Conservation (phyloP, 2,797 vertebrate genomes). For the Micromesistius poutassou region DNA sequence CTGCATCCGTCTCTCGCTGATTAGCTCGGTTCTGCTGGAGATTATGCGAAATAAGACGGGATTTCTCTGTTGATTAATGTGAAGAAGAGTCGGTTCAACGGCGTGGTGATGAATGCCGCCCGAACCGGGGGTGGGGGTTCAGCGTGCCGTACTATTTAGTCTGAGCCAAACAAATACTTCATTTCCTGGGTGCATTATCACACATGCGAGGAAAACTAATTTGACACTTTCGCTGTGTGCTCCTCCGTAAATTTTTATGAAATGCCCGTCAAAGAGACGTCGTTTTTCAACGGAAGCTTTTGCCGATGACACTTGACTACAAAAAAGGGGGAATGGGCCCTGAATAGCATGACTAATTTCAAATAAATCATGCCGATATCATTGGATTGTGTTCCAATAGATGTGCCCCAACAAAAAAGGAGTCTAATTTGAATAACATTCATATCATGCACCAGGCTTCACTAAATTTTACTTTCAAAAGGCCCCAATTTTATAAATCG, state of each 20-base stretch:
- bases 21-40: slow-evolving; percentile 1
- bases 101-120: not conserved
- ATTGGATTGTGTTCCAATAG: not conserved
- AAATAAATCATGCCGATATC: not conserved
- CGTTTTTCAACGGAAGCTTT: not conserved
- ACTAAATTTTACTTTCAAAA: not conserved
- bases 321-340: not conserved
- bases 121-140: not conserved
- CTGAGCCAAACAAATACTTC: slow-evolving; percentile 50
- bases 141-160: slow-evolving; percentile 20
- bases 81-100: not conserved
- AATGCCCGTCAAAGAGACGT: not conserved
- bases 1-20: not conserved
- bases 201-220: slow-evolving; percentile 15
- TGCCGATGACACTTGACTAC: not conserved
- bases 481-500: not conserved
- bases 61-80: slow-evolving; percentile 1
- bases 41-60: slow-evolving; percentile 42
- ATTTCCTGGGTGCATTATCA: slow-evolving; percentile 32
- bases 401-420: not conserved
- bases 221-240: slow-evolving; percentile 22
- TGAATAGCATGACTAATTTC: not conserved
- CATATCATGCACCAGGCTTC: not conserved
- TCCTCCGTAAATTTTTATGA: slow-evolving; percentile 27
- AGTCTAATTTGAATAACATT: not conserved